Evolutionary conservation across 2,797 vertebrate species (phyloP).

Genomic region (Sparidentex hasta): DNA sequence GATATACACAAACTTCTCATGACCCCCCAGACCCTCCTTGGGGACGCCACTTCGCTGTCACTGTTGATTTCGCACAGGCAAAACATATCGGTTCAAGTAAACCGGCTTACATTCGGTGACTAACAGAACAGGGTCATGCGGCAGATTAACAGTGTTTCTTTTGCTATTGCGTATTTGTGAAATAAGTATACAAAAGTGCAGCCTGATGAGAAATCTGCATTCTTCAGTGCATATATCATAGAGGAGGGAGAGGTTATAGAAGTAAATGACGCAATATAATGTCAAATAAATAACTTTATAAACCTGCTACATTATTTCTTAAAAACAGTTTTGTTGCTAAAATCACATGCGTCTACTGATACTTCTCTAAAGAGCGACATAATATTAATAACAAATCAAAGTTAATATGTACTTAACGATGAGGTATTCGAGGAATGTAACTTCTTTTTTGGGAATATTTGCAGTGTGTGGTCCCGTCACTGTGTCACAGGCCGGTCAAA

Average conservation of each 20-base stretch:
- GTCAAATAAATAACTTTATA: background rate
- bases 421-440: slow-evolving; percentile 32
- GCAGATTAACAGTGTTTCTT: background rate
- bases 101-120: background rate
- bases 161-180: background rate
- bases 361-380: background rate
- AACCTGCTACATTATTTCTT: background rate
- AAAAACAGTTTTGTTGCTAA: background rate
- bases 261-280: background rate
- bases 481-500: slow-evolving; percentile 72
- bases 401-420: slow-evolving; percentile 2
- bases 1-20: no score
- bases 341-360: background rate
- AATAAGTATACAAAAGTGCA: background rate
- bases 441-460: slow-evolving; percentile 7
- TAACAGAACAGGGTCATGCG: background rate
- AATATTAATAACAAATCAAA: background rate
- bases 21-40: no score
- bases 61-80: no score
- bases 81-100: background rate
- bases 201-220: background rate
- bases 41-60: no score
- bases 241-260: background rate
- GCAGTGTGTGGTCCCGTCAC: slow-evolving; percentile 11
- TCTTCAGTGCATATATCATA: slow-evolving; percentile 44